Percentiles rank a stretch among this genome's conserved stretches.
Evolutionary conservation across 30 jellyfish, hydroid and myxozoan species (phyloP).

Genomic region (Rhopilema esculentum): DNA sequence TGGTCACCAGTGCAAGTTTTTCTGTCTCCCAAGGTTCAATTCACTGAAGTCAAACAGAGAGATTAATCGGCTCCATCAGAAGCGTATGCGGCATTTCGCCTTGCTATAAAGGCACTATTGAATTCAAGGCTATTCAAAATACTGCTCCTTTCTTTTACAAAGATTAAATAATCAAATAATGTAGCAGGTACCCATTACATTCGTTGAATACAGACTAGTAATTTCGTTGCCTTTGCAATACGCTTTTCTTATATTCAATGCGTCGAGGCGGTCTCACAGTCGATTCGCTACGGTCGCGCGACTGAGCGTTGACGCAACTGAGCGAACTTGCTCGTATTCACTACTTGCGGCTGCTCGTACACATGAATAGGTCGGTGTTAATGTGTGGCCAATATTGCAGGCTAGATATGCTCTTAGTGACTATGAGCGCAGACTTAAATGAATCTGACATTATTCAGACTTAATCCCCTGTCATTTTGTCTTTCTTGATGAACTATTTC

Average conservation of each 20-base stretch:
- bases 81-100: not conserved
- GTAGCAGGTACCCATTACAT: slow-evolving; percentile 11
- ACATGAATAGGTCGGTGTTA: too few species aligned
- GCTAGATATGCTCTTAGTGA: too few species aligned
- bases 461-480: too few species aligned
- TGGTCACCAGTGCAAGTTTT: slow-evolving; percentile 54
- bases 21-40: not conserved
- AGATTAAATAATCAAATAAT: slow-evolving; percentile 10
- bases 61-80: slow-evolving; percentile 19
- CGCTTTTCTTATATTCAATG: not conserved
- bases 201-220: not conserved
- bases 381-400: too few species aligned
- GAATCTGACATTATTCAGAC: too few species aligned
- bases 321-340: too few species aligned
- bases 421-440: too few species aligned
- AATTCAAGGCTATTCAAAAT: not conserved
- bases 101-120: not conserved
- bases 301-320: not conserved
- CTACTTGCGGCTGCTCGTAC: too few species aligned
- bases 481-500: too few species aligned
- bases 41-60: slow-evolving; percentile 21
- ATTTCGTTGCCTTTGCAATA: not conserved
- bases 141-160: not conserved
- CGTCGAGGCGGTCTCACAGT: too few species aligned
- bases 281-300: too few species aligned